Percentiles rank a stretch among this genome's conserved stretches.
phyloP scores from a whole-genome alignment of 2,888 invertebrate species.

The Paralinhomoeus sp. region DNA sequence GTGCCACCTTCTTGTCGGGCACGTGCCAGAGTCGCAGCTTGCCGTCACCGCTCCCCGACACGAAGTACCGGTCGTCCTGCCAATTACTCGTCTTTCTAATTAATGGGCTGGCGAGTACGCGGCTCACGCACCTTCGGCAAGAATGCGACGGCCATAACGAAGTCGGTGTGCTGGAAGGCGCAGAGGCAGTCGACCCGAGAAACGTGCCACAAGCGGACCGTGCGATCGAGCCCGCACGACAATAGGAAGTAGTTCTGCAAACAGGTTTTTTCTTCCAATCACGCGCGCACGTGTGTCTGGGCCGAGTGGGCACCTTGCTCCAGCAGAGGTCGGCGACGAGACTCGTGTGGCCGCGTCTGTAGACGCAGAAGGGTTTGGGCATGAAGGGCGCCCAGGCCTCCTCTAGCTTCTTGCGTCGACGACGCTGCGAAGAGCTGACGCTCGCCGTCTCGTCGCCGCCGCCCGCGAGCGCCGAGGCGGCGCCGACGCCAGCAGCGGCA shows the following conservation, averaged over 20 bases:
- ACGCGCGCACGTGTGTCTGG: neutral
- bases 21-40: constrained; percentile 97
- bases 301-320: constrained; percentile 47
- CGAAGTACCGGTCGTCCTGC: constrained; percentile 50
- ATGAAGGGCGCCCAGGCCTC: constrained; percentile 51
- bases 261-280: neutral
- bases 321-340: constrained; percentile 88
- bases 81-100: too few relatives aligned
- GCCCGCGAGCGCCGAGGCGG: too few relatives aligned
- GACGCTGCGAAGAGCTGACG: too few relatives aligned
- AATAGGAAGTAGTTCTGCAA: constrained; percentile 66
- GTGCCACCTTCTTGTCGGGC: constrained; percentile 61
- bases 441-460: too few relatives aligned
- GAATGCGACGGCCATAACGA: constrained; percentile 93
- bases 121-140: constrained; percentile 45
- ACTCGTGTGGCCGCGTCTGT: constrained; percentile 79
- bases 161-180: constrained; percentile 95
- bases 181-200: constrained; percentile 88
- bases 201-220: constrained; percentile 89
- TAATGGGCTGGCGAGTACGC: neutral
- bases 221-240: constrained; percentile 96
- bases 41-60: constrained; percentile 89
- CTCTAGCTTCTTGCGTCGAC: too few relatives aligned
- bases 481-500: too few relatives aligned
- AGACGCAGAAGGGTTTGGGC: constrained; percentile 69